Base-by-base conservation (phyloP, 2,113 vertebrate species). In the Podarcis raffonei region DNA sequence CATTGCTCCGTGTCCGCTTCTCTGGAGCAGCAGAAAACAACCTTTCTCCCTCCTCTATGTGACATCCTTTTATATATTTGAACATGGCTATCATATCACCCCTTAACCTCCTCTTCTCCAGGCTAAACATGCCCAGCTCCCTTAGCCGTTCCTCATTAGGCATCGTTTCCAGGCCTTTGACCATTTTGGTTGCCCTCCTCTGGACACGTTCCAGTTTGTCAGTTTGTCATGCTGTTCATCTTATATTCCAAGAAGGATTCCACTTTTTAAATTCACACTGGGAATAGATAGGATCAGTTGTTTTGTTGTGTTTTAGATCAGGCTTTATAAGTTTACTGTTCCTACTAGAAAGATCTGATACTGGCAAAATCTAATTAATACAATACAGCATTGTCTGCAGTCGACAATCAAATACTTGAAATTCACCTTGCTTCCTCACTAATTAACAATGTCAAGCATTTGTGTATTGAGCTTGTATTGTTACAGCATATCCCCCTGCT, bases 261-360 rank as follows among this genome's bases (percentile, higher is more conserved):
- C 85, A 37, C n/a, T 30, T 59, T 87, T 91, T 37, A 65, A 20
- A 13, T 48, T 77, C 18, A 74, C 53, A 9, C 42, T 76, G 12
- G 62, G 85, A 85, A 80, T 20, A 79, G 83, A 16, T 87, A 4
- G 2, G 5, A 59, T 25, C 66, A 30, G 84, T 68, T 94, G 37
- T 30, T 92, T 57, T 76, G 75, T 12, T 77, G 59, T 76, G 32
- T 75, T 12, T 75, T 35, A 86, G 15, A 81, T 57, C 7, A 81
- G 35, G 68, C 76, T 11, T 39, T 6, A 32, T 32, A 53, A 84
- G 91, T 81, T 13, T 6, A 59, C 27, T 27, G 82, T 23, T 69
- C 62, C 89, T 89, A 59, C 57, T 85, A 87, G 23, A 39, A 0
- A 0, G 27, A 65, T 86, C 3, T 89, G 83, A 66, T 75, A 91